Evolutionary conservation across 2,888 invertebrate genomes (phyloP).

Genomic region (Microctonus brassicae): DNA sequence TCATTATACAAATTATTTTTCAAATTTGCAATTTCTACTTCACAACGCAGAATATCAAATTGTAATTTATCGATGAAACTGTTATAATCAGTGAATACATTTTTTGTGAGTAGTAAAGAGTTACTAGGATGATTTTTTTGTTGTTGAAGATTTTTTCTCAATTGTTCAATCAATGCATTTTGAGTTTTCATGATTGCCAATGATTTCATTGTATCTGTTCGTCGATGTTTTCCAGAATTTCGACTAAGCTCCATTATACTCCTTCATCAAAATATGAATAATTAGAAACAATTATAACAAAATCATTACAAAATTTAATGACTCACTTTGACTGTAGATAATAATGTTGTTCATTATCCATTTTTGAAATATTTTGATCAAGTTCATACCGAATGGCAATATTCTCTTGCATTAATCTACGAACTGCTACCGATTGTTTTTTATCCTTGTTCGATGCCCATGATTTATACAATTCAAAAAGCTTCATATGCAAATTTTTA

Average conservation of each 20-base stretch:
- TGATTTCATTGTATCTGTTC: slow-evolving; percentile 24
- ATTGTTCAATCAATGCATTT: slow-evolving; percentile 39
- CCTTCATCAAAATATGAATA: background rate
- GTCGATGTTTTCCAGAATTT: background rate
- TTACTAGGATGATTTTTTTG: slow-evolving; percentile 16
- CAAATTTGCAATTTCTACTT: slow-evolving; percentile 38
- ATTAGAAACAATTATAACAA: slow-evolving; percentile 21
- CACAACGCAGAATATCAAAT: slow-evolving; percentile 5
- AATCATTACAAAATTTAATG: background rate
- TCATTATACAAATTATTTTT: slow-evolving; percentile 51
- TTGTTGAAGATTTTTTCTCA: slow-evolving; percentile 37
- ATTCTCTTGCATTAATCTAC: slow-evolving; percentile 59
- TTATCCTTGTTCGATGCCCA: slow-evolving; percentile 54
- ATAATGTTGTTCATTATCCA: slow-evolving; percentile 35
- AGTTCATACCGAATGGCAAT: slow-evolving; percentile 56
- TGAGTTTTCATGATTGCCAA: slow-evolving; percentile 49
- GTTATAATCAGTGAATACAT: slow-evolving; percentile 29
- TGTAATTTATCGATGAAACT: slow-evolving; percentile 28
- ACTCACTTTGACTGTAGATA: slow-evolving; percentile 39
- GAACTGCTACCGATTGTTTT: slow-evolving; percentile 49
- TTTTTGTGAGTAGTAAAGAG: background rate
- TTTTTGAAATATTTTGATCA: slow-evolving; percentile 37
- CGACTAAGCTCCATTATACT: background rate
- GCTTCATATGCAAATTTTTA: slow-evolving; percentile 54
- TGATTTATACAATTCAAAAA: slow-evolving; percentile 50